phyloP scores from a whole-genome alignment of 2,888 invertebrate genomes.

The Mystacides longicornis region DNA sequence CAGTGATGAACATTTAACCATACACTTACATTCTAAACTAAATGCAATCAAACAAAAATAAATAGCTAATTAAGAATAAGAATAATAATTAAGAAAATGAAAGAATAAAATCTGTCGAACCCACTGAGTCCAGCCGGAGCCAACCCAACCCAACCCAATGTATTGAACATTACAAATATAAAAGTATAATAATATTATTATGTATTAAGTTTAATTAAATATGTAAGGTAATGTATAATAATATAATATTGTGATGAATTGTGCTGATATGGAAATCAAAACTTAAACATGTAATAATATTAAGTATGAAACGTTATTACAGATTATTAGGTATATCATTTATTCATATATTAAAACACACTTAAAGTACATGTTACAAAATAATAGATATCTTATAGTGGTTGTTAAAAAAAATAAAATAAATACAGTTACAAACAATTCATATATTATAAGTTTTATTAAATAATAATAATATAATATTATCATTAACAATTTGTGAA shows the following conservation, averaged over 20 bases:
- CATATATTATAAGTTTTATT: constrained; percentile 24
- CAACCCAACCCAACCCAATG: constrained; percentile 1
- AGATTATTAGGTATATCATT: not conserved
- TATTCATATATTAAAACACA: constrained; percentile 18
- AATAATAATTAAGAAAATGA: too few relatives aligned
- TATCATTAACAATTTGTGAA: constrained; percentile 26
- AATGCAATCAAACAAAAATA: too few relatives aligned
- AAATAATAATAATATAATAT: constrained; percentile 24
- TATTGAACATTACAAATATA: constrained; percentile 12
- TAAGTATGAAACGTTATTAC: not conserved
- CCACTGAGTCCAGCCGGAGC: not conserved
- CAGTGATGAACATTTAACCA: not conserved
- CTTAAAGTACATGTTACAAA: constrained; percentile 22
- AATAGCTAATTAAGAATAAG: not conserved
- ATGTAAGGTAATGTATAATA: too few relatives aligned
- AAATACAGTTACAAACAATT: constrained; percentile 26
- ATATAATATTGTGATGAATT: too few relatives aligned
- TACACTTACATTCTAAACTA: not conserved
- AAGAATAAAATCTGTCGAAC: not conserved
- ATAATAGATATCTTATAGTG: constrained; percentile 16
- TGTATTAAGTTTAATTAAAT: not conserved
- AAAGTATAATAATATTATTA: constrained; percentile 8
- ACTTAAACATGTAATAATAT: constrained; percentile 18
- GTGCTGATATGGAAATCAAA: constrained; percentile 17
- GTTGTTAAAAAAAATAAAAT: constrained; percentile 25